Conservation (phyloP, 1,140 invertebrate species). For the Drosophila guanche region DNA sequence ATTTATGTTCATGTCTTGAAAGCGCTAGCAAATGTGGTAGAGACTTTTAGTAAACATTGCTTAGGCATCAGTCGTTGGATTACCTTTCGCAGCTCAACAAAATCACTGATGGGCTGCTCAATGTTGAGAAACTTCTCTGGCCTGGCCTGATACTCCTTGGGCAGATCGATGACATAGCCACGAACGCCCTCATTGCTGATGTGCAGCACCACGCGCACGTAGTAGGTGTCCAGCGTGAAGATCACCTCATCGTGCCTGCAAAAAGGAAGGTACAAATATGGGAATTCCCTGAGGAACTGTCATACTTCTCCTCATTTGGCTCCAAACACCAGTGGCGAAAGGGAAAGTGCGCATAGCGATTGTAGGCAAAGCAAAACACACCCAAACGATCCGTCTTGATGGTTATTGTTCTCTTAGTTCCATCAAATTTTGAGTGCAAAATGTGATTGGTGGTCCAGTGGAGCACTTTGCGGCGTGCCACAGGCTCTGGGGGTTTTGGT, state of each 20-base stretch:
- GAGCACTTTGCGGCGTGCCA: constrained; percentile 11
- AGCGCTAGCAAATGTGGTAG: constrained; percentile 25
- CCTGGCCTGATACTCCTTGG: constrained; percentile 39
- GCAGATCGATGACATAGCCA: constrained; percentile 61
- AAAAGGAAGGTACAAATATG: not conserved
- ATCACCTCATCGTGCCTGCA: constrained; percentile 62
- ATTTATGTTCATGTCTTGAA: constrained; percentile 67
- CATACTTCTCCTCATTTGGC: constrained; percentile 56
- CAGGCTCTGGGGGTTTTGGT: not conserved
- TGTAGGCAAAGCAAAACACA: constrained; percentile 66
- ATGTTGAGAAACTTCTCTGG: constrained; percentile 60
- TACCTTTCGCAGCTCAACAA: constrained; percentile 63
- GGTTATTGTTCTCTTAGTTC: constrained; percentile 21
- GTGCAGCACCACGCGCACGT: constrained; percentile 51
- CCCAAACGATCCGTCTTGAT: constrained; percentile 73
- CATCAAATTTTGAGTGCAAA: constrained; percentile 33
- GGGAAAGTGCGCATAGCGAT: constrained; percentile 69
- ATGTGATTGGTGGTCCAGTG: constrained; percentile 74
- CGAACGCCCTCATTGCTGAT: constrained; percentile 55
- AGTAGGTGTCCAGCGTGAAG: constrained; percentile 70
- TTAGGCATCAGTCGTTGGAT: not conserved
- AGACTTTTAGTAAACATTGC: not conserved
- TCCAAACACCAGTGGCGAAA: constrained; percentile 64
- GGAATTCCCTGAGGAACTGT: too few species aligned
- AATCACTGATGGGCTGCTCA: constrained; percentile 59